phyloP scores from a whole-genome alignment of 2,113 vertebrate species.

The Taurulus bubalis region DNA sequence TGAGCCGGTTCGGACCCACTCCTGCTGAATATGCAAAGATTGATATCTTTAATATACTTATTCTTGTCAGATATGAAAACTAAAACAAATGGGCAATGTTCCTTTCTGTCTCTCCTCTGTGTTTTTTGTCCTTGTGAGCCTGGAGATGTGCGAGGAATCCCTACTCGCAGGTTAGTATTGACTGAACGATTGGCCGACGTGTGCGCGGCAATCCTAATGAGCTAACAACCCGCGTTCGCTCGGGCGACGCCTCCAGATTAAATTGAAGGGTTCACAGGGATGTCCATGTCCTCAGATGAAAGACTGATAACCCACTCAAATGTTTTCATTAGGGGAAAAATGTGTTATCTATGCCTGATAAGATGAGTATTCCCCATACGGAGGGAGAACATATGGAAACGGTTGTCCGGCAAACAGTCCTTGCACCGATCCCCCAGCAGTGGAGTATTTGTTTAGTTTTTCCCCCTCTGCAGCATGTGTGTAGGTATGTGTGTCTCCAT shows the following conservation, averaged over 20 bases:
- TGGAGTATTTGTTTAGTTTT: slow-evolving; percentile 38
- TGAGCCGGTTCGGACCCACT: slow-evolving; percentile 17
- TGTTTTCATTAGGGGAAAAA: slow-evolving; percentile 52
- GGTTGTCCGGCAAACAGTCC: slow-evolving; percentile 5
- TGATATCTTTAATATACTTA: not conserved
- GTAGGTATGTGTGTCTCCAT: slow-evolving; percentile 55
- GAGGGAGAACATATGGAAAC: slow-evolving; percentile 32
- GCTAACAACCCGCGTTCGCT: slow-evolving; percentile 37
- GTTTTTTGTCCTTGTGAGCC: slow-evolving; percentile 33
- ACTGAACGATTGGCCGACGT: slow-evolving; percentile 48
- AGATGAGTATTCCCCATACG: slow-evolving; percentile 30
- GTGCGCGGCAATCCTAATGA: slow-evolving; percentile 54
- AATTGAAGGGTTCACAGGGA: slow-evolving; percentile 46
- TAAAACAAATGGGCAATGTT: not conserved
- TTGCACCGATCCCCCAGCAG: slow-evolving; percentile 18
- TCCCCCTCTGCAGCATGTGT: slow-evolving; percentile 49
- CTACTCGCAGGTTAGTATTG: slow-evolving; percentile 44
- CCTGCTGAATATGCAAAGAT: slow-evolving; percentile 14
- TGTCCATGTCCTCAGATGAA: slow-evolving; percentile 47
- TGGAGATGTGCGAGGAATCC: slow-evolving; percentile 43
- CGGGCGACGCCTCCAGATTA: slow-evolving; percentile 28
- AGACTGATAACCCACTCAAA: slow-evolving; percentile 46
- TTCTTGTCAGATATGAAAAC: not conserved
- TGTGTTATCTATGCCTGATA: slow-evolving; percentile 47
- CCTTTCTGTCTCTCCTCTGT: slow-evolving; percentile 14